phyloP scores from a whole-genome alignment of 2,797 vertebrate genomes.

The Poecilia picta region DNA sequence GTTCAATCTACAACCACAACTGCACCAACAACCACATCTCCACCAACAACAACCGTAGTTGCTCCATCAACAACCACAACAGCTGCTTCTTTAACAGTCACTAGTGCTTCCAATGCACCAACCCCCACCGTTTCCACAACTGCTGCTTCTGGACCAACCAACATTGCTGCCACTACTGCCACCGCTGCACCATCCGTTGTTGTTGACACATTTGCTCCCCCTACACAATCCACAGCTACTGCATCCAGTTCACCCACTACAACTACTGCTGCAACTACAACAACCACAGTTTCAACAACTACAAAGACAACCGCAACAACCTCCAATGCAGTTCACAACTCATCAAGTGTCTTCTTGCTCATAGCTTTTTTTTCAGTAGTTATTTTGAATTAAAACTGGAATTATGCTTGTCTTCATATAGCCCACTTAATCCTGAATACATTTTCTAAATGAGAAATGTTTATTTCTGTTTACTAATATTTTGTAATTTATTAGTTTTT shows the following conservation, averaged over 20 bases:
- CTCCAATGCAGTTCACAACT: neutral
- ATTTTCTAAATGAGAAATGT: neutral
- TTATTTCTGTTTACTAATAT: neutral
- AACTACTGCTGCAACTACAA: neutral
- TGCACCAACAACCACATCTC: too few relatives aligned
- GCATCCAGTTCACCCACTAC: neutral
- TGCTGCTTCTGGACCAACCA: neutral
- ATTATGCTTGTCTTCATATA: neutral
- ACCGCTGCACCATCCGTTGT: neutral
- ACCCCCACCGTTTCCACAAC: neutral
- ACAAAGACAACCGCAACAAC: too few relatives aligned
- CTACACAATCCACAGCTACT: neutral
- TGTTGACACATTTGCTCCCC: neutral
- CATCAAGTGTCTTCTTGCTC: neutral
- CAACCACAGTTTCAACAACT: neutral
- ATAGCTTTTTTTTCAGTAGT: neutral
- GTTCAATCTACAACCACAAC: neutral
- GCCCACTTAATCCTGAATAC: neutral
- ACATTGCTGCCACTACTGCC: neutral
- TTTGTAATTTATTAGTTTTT: neutral
- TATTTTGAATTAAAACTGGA: neutral
- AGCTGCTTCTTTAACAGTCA: neutral
- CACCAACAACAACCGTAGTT: too few relatives aligned
- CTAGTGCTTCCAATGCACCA: neutral
- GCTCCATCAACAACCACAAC: too few relatives aligned